Evolutionary conservation across 1,140 invertebrate genomes (phyloP).

Genomic region (Drosophila gunungcola): DNA sequence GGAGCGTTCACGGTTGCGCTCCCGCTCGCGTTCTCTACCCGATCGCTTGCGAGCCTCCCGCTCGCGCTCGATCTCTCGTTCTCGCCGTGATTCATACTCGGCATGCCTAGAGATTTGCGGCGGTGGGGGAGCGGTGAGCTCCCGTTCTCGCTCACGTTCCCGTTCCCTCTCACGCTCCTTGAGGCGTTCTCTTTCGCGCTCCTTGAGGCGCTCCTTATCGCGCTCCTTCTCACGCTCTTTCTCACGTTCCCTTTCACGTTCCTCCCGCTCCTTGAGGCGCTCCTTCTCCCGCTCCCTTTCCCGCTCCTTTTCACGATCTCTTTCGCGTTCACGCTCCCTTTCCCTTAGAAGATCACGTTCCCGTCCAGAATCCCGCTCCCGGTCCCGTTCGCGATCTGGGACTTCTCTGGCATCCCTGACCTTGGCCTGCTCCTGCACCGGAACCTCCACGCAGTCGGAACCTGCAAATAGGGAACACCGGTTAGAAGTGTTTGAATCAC

Average conservation of each 20-base stretch:
- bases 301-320: conserved; percentile 1
- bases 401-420: conserved; percentile 8
- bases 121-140: conserved; percentile 65
- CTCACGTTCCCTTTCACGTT: conserved; percentile 42
- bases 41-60: conserved; percentile 60
- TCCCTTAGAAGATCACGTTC: conserved; percentile 48
- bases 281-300: conserved; percentile 24
- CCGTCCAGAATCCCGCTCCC: conserved; percentile 36
- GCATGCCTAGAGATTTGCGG: conserved; percentile 75
- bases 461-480: conserved; percentile 48
- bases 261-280: conserved; percentile 42
- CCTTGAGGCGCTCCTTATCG: conserved; percentile 40
- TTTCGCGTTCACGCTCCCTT: conserved; percentile 32
- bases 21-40: conserved; percentile 52
- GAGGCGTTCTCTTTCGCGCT: conserved; percentile 22
- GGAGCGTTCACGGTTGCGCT: conserved; percentile 57
- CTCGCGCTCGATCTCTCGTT: conserved; percentile 68
- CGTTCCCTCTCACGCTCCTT: conserved; percentile 48
- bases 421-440: conserved; percentile 49
- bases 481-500: conserved; percentile 25
- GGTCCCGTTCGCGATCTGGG: conserved; percentile 27
- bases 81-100: conserved; percentile 67
- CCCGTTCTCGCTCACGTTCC: conserved; percentile 52
- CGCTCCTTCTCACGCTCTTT: conserved; percentile 15
- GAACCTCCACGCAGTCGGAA: conserved; percentile 79